Evolutionary conservation across 2,797 vertebrate genomes (phyloP).

Genomic region (Onychomys leucogaster): DNA sequence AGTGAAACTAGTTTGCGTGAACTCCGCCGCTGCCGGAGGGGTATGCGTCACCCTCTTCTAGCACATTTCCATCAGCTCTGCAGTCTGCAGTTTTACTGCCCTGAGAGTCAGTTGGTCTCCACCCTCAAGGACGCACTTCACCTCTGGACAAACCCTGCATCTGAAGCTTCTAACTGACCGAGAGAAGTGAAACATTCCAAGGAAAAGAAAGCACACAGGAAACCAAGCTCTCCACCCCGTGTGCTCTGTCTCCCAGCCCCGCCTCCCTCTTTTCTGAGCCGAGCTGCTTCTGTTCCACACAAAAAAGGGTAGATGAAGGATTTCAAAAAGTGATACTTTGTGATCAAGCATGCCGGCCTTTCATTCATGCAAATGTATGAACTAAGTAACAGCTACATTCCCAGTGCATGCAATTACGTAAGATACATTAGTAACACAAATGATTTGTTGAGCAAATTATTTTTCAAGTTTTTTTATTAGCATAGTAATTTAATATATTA

Average conservation of each 20-base stretch:
- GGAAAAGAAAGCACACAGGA: neutral
- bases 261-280: neutral
- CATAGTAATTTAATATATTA: neutral
- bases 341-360: neutral
- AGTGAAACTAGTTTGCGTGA: constrained; percentile 57
- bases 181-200: neutral
- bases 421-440: neutral
- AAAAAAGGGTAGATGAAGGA: neutral
- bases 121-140: neutral
- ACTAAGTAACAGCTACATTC: neutral
- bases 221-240: neutral
- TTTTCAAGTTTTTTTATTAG: neutral
- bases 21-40: neutral
- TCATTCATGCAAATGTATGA: neutral
- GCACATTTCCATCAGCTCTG: neutral
- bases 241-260: neutral
- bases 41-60: neutral
- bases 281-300: neutral
- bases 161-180: neutral
- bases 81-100: neutral
- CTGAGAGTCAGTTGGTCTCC: neutral
- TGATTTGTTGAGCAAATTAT: neutral
- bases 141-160: neutral
- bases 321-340: neutral
- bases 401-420: neutral